phyloP scores from a whole-genome alignment of 1,140 invertebrate genomes.

The Lepidurus packardi region DNA sequence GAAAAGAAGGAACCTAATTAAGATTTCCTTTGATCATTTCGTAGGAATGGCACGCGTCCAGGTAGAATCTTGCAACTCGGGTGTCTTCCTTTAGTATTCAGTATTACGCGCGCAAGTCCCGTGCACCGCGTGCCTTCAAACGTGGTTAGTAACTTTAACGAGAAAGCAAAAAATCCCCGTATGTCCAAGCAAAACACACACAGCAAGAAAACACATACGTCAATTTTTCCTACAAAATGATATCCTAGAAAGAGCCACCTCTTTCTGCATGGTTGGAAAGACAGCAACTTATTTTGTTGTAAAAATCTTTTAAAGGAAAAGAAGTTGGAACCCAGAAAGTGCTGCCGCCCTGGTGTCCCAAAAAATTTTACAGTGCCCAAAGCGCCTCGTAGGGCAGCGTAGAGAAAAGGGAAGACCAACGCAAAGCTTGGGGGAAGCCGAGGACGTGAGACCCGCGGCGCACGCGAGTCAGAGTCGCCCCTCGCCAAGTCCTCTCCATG shows the following conservation, averaged over 20 bases:
- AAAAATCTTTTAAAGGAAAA: background rate
- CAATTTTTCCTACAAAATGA: no score
- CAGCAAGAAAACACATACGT: no score
- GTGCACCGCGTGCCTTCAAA: background rate
- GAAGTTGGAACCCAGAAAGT: background rate
- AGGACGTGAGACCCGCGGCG: background rate
- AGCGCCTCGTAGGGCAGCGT: no score
- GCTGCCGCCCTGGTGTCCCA: background rate
- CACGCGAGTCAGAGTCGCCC: background rate
- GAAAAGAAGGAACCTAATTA: slow-evolving; percentile 12
- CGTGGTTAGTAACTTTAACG: background rate
- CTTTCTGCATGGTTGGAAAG: no score
- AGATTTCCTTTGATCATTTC: slow-evolving; percentile 1
- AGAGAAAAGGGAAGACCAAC: background rate
- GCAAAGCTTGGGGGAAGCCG: slow-evolving; percentile 10
- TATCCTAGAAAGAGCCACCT: no score
- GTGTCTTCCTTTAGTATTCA: background rate
- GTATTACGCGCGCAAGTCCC: background rate
- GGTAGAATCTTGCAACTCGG: background rate
- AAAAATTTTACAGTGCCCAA: background rate
- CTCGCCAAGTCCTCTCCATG: slow-evolving; percentile 8
- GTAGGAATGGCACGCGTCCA: slow-evolving; percentile 20
- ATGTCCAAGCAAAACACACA: background rate
- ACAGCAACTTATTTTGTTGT: background rate
- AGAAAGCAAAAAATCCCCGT: background rate